Evolutionary conservation across 2,888 invertebrate genomes (phyloP), one percentile per base, ranked within the genome.

Genomic region (Chironomus tentans): DNA sequence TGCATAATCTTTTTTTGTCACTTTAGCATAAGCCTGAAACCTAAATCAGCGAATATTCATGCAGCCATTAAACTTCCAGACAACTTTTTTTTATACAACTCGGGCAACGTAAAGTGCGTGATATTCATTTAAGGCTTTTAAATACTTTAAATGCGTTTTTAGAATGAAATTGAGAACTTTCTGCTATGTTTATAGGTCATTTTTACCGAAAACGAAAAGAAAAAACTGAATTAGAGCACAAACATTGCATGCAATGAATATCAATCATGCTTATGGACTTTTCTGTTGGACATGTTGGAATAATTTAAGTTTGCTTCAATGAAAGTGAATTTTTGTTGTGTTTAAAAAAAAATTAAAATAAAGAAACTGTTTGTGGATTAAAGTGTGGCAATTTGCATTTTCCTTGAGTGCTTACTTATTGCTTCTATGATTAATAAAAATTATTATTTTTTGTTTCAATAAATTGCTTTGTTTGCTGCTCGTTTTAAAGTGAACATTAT

Each of bases 241-340:
- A 65, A 65, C 21, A 65, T 65, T 68, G 74, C 74, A 74, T 74
- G 74, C 74, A 48, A 74, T n/a, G 22, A 47, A 74, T 61, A 74
- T 74, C 74, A 74, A 74, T 74, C 74, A 74, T 22, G 74, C 50
- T 72, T 74, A 68, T 24, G 50, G 56, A 56, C 56, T 56, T 15
- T 38, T 38, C 38, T 38, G 38, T 38, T 56, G 56, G 38, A 68
- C 38, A 68, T n/a, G 7, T 68, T 50, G 48, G 18, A 70, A 70
- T 70, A 18, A 47, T 48, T 46, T 18, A 5, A 18, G 15, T 47
- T 50, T 24, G 71, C 13, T 38, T 38, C 15, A 71, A 62, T 13
- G 50, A 48, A 48, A 72, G 62, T 62, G 72, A 72, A 62, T 56
- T 71, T 15, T 24, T 65, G 10, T 10, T 10, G 7, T 38, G 10